Conservation (phyloP, 2,888 invertebrate genomes). For the Hartigia nigra region DNA sequence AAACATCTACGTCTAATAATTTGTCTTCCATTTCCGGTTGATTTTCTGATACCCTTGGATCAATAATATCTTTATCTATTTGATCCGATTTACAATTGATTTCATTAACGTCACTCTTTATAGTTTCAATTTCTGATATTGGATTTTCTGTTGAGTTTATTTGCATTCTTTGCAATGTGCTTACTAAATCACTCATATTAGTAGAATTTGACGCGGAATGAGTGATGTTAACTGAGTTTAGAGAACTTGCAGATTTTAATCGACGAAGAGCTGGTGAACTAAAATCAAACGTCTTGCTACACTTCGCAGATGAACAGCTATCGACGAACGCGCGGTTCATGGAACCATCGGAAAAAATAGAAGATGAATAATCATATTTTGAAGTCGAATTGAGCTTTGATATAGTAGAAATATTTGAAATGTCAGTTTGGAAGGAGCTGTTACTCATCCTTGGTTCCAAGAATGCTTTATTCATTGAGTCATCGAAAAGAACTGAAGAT, state of each 20-base stretch:
- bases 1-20: slow-evolving; percentile 48
- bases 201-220: slow-evolving; percentile 15
- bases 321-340: slow-evolving; percentile 49
- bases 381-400: slow-evolving; percentile 37
- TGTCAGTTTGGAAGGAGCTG: slow-evolving; percentile 38
- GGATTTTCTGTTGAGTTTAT: slow-evolving; percentile 21
- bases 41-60: neutral
- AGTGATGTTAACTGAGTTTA: neutral
- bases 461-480: slow-evolving; percentile 48
- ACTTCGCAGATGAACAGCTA: slow-evolving; percentile 26
- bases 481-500: slow-evolving; percentile 33
- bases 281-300: slow-evolving; percentile 1
- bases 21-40: slow-evolving; percentile 29
- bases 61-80: neutral
- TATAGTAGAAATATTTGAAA: slow-evolving; percentile 51
- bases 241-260: slow-evolving; percentile 12
- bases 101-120: neutral
- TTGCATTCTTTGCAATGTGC: slow-evolving; percentile 41
- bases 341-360: slow-evolving; percentile 38
- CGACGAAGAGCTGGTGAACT: neutral
- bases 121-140: slow-evolving; percentile 11
- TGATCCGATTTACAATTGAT: neutral
- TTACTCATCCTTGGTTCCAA: slow-evolving; percentile 27
- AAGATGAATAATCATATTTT: slow-evolving; percentile 28
- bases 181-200: slow-evolving; percentile 39